Base-by-base conservation (phyloP, 2,888 invertebrate genomes). In the Hydrotaea diabolus region DNA sequence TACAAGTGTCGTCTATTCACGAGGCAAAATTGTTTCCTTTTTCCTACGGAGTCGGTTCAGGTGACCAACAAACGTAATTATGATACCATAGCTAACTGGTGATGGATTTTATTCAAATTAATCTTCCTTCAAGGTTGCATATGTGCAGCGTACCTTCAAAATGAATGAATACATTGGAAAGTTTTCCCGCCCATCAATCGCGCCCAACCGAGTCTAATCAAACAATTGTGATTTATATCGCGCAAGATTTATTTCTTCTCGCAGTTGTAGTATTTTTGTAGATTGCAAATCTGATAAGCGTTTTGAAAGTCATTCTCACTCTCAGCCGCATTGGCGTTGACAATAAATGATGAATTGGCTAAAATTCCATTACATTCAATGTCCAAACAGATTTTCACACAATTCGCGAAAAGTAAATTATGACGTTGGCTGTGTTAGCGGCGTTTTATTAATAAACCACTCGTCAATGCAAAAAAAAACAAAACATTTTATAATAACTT, bases 291-390 rank as follows among this genome's bases (percentile, higher is more conserved):
- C 21, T 69, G 69, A 69, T 69, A 69, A 69, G 46, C 69, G 69
- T 46, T 46, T 46, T 21, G 66, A 21, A 43, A 39, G 17, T 66
- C 31, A 31, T 2, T 31, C 31, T 31, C 31, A 7, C 31, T 31
- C 31, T 2, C 31, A 31, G 31, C 7, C 5, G 9, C 66, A 66
- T 19, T 39, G 5, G 66, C 39, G 36, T 43, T 66, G 66, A 64
- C 74, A 78, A 57, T 64, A 75, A 69, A 81, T 78, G 80, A 84
- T 80, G 75, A 81, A 84, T 83, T 83, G n/a, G 71, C 75, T 75
- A 11, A 75, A 76, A 46, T 55, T 36, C 55, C 31, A 75, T 72
- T 81, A 74, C 43, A 77, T 74, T 15, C 59, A 62, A 72, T 15
- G 59, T 69, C 43, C 19, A 76, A 66, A 21, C 26, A 62, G 69